Conservation (phyloP, 1,140 invertebrate species). For the Bicyclus anynana region DNA sequence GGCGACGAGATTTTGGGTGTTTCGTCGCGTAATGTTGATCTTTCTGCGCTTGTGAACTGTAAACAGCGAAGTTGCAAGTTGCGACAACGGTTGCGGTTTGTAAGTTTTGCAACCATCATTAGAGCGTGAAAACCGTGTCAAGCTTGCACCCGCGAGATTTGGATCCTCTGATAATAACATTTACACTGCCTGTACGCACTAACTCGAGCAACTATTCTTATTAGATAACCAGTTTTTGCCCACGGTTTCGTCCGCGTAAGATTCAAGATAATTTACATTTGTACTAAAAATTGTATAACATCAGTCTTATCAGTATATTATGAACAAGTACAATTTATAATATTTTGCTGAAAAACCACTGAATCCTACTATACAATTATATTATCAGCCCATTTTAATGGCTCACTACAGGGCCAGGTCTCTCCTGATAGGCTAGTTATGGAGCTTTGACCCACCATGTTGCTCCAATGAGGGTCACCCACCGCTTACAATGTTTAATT, state of each 20-base stretch:
- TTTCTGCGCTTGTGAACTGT: conserved; percentile 39
- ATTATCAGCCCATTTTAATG: no score
- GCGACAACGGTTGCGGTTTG: conserved; percentile 46
- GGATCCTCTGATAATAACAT: conserved; percentile 24
- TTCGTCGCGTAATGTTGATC: conserved; percentile 26
- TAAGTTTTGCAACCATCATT: conserved; percentile 71
- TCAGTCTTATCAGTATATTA: no score
- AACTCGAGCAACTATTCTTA: conserved; percentile 23
- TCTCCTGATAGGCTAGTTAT: no score
- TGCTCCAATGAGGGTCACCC: no score
- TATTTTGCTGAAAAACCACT: no score
- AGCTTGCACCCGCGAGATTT: conserved; percentile 46
- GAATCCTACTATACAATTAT: no score
- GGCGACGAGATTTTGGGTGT: conserved; percentile 28
- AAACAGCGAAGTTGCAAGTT: conserved; percentile 45
- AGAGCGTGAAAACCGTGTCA: conserved; percentile 74
- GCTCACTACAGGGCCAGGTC: no score
- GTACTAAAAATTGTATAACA: no score
- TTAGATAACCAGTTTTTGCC: conserved; percentile 19
- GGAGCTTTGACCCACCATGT: no score
- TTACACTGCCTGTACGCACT: conserved; percentile 3
- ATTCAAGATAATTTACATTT: not conserved
- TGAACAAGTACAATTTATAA: no score
- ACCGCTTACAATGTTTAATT: no score
- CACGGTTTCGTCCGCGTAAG: not conserved